Evolutionary conservation across 2,888 invertebrate species (phyloP), one percentile per base, ranked within the genome.

Genomic region (Agrypnus murinus): DNA sequence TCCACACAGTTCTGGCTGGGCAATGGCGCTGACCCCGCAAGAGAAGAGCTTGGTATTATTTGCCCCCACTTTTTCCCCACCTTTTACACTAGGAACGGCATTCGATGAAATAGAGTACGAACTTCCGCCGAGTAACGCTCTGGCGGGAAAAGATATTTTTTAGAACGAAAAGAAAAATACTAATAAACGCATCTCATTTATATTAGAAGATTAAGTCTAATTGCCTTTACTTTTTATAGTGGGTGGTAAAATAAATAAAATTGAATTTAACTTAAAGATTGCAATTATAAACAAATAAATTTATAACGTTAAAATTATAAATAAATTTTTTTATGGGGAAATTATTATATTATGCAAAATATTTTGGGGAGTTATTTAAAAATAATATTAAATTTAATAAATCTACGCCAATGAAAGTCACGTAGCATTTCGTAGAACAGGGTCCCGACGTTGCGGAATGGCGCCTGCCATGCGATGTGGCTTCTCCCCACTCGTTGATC

Each of bases 21-120:
- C 19, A 71, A 71, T 71, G 71, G 71, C 48, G 48, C 34, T 66
- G 66, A 66, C 50, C 59, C 46, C n/a, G 59, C 59, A 38, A 34
- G 46, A 59, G 66, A 38, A 34, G 46, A 59, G 66, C 48, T 50
- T 45, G 65, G 32, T 34, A 57, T 40, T 59, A 59, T 46, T 59
- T 36, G 3, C 63, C 43, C 63, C 38, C 38, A 38, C 38, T 38
- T 4, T 4, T 46, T 46, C 62, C 62, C 31, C 25, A 38, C 25
- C 19, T 36, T 46, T 7, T 36, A 9, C 36, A 7, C 55, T n/a
- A 55, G 31, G 7, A n/a, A 10, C 25, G 25, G 25, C 5, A 25
- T 25, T 25, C 55, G 55, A 36, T 38, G 55, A 55, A 31, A 40
- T 43, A 12, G 2, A 38, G 58, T 43, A 58, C 58, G 40, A 43